Evolutionary conservation across 2,797 vertebrate genomes (phyloP).

Genomic region (Ambastaia sidthimunki): DNA sequence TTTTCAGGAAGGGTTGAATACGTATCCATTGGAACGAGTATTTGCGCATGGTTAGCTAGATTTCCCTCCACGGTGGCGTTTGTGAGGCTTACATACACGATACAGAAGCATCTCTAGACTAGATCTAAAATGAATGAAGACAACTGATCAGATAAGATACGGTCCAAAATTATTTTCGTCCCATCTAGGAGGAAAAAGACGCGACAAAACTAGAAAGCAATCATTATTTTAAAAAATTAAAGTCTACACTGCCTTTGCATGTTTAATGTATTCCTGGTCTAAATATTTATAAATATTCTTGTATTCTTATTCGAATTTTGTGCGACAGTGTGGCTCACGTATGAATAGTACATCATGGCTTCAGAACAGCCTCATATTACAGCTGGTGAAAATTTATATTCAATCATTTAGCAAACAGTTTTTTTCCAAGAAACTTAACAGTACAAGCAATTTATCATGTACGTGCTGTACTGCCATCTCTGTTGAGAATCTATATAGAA

Average conservation of each 20-base stretch:
- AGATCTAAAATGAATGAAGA: constrained; percentile 68
- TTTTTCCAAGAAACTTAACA: not conserved
- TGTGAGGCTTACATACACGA: not conserved
- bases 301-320: no score
- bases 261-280: not conserved
- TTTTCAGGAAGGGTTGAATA: constrained; percentile 71
- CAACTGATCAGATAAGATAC: constrained; percentile 61
- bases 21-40: constrained; percentile 77
- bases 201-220: not conserved
- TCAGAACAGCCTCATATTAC: not conserved
- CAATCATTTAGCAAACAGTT: not conserved
- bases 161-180: constrained; percentile 17
- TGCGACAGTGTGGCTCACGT: not conserved
- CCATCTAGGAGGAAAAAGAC: not conserved
- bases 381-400: not conserved
- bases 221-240: not conserved
- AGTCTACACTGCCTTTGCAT: not conserved
- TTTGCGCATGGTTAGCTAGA: constrained; percentile 77
- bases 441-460: not conserved
- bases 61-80: constrained; percentile 46
- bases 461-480: no score
- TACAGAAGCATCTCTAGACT: not conserved
- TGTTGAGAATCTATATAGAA: no score
- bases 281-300: not conserved
- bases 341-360: not conserved